Evolutionary conservation across 2,797 vertebrate genomes (phyloP), one percentile per base, ranked within the genome.

Genomic region (Scleropages formosus): DNA sequence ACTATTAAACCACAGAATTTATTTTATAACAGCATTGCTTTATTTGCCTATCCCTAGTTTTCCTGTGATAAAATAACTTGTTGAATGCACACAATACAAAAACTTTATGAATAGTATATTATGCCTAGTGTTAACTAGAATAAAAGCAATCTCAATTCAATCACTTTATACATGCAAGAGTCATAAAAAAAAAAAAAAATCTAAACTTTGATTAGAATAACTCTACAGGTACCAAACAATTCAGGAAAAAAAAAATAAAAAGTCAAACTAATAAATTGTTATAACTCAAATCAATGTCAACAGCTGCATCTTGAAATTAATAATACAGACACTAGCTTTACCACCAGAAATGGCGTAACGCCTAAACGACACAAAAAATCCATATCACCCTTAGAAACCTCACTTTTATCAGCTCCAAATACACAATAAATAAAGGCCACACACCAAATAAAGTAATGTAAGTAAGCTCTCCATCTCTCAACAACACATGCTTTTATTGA

Each of bases 381-480:
- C 2, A 39, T 31, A 39, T 39, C 31, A 83, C 61, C 79, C 90
- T 88, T 82, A 81, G 83, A 93, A 88, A 88, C 92, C 92, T 93
- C 86, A 91, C 85, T 90, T 80, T 24, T 81, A 79, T 72, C 63
- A 39, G 72, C 75, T 76, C 46, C 92, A 85, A 88, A 89, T 87
- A 87, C 85, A 91, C 89, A 39, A 39, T 39, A 39, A 39, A 85
- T 88, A 88, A 91, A 89, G 88, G 90, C 88, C 88, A 90, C 86
- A 79, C 79, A 80, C 80, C 59, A 81, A 22, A 81, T 20, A 46
- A 51, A 27, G 26, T 59, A 46, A 27, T 31, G 10, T 49, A 59
- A 24, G 46, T 67, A 56, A 18, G 16, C 4, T 46, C 56, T 61
- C 22, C 73, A 58, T 44, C 58, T 64, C 31, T 69, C 65, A 39